Base-by-base conservation (phyloP, 1,140 invertebrate species). In the Euwallacea fornicatus region DNA sequence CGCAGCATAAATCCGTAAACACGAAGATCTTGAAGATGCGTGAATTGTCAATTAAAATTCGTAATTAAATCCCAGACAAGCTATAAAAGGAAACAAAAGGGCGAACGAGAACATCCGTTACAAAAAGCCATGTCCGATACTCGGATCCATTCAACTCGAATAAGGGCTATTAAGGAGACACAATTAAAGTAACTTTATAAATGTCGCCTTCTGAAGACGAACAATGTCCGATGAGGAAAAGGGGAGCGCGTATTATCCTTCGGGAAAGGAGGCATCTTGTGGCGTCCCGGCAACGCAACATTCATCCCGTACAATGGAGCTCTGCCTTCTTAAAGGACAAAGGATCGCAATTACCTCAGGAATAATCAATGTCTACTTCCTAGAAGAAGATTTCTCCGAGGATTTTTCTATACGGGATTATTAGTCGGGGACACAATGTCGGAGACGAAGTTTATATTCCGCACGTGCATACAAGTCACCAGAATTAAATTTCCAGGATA, bases 341-440 rank as follows among this genome's bases (percentile, higher is more conserved):
- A 71, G 55, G 53, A 66, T 41, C 60, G 62, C 69, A 71, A 71
- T 71, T 71, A 66, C 69, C 54, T 15, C 53, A 16, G 62, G 33
- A 65, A 71, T 71, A 71, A 71, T 71, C 69, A 71, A 64, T 66
- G 68, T 64, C 68, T 46, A 54, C 68, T 60, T 69, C 68, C 60
- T 63, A 8, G 21, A 33, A 33, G 11, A 56, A 64, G 11, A 43
- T 58, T 16, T 50, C 46, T 50, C 46, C 13, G 46, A 50, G 46
- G 46, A 50, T 50, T 50, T 50, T 50, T 50, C 46, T 50, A 13
- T 50, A 50, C 46, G 46, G 46, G 13, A 50, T 50, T 50, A 50
- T 50, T 50, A 50, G 46, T 13, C 9, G 46, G 46, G 13, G 46
- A 13, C 46, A 50, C 46, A 50, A 50, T 50, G 13, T 10, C 2